These are phyloP conservation scores for Plebejus melissa DNA, from an alignment of 2,888 invertebrate genomes.

Conservation along the genomic window DNA sequence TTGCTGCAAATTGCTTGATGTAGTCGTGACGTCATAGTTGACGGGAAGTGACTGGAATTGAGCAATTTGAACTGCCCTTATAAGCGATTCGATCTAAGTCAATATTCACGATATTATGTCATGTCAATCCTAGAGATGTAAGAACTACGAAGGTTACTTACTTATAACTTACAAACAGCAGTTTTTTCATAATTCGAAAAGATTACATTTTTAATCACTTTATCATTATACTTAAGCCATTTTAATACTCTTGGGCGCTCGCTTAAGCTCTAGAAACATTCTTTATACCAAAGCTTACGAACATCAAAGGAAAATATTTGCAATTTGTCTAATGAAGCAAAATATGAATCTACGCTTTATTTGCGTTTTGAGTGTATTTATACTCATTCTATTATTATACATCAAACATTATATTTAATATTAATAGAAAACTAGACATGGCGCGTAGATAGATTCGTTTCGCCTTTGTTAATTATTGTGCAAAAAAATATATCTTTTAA, in stretches of 20 bases:
- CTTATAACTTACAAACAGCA: neutral
- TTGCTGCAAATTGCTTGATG: too few relatives aligned
- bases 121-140: too few relatives aligned
- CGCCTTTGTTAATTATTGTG: neutral
- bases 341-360: neutral
- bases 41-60: too few relatives aligned
- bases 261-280: slow-evolving; percentile 12
- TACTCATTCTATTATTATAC: neutral
- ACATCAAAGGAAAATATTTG: neutral
- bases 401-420: neutral
- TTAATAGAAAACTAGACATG: too few relatives aligned
- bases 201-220: neutral
- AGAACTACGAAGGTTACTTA: neutral
- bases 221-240: neutral
- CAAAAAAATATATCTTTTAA: neutral
- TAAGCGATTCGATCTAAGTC: too few relatives aligned
- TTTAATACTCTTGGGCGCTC: neutral
- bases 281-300: slow-evolving; percentile 8
- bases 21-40: too few relatives aligned
- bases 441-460: neutral
- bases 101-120: too few relatives aligned
- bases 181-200: neutral
- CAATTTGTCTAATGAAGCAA: slow-evolving; percentile 9
- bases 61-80: too few relatives aligned
- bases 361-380: neutral